phyloP scores from a whole-genome alignment of 2,113 vertebrate species.

The Indri indri region DNA sequence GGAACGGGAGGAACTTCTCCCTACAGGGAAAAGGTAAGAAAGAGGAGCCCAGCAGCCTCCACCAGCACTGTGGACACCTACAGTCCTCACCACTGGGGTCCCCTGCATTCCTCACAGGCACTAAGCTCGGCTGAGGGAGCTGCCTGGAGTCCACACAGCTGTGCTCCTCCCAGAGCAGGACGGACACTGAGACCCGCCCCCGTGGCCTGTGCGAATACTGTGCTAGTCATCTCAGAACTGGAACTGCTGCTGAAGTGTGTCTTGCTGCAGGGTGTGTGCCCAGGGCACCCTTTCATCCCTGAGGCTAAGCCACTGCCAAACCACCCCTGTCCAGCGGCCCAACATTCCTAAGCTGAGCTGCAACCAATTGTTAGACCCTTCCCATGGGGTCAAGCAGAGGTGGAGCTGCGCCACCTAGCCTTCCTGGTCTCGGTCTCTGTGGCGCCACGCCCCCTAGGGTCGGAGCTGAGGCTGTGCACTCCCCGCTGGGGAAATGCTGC shows the following conservation, averaged over 20 bases:
- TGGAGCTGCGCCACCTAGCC: neutral
- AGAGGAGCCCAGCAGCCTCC: neutral
- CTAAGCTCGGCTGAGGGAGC: neutral
- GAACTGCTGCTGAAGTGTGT: neutral
- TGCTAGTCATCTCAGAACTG: neutral
- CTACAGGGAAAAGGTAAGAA: neutral
- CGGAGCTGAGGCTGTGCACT: neutral
- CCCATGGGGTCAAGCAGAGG: neutral
- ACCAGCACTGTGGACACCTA: neutral
- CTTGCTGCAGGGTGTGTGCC: neutral
- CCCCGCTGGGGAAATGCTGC: too few relatives aligned
- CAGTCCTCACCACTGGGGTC: neutral
- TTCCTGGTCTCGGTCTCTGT: fast-evolving
- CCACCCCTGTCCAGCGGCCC: neutral
- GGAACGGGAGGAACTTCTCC: neutral
- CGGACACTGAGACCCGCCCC: neutral
- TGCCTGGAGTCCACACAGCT: neutral
- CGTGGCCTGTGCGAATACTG: neutral
- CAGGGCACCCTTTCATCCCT: neutral
- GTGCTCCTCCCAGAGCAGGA: neutral
- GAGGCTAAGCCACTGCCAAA: neutral
- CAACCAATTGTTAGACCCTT: neutral
- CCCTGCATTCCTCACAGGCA: neutral
- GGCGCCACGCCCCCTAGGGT: neutral
- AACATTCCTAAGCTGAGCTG: neutral